These are phyloP conservation scores for Linnaemya vulpina DNA, from an alignment of 2,888 invertebrate species.

Conservation along the genomic window DNA sequence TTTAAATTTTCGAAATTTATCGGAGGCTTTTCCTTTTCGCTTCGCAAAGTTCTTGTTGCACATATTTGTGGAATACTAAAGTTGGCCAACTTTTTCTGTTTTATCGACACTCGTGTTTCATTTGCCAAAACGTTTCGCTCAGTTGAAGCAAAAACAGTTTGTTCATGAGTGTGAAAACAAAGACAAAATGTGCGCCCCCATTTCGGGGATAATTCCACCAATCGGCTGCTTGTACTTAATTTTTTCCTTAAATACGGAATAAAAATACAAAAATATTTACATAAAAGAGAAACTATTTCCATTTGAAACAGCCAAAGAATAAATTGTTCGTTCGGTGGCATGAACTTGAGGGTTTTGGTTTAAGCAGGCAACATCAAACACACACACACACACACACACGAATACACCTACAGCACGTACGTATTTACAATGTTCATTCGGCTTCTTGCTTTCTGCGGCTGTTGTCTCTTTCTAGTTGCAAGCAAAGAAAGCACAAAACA, in stretches of 20 bases:
- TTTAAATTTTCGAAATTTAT: background rate
- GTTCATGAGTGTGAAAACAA: conserved; percentile 12
- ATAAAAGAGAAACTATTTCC: conserved; percentile 46
- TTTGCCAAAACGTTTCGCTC: conserved; percentile 61
- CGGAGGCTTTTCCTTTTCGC: background rate
- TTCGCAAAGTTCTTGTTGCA: background rate
- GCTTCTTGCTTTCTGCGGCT: background rate
- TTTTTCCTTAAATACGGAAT: conserved; percentile 29
- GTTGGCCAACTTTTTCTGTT: conserved; percentile 33
- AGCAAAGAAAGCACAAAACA: background rate
- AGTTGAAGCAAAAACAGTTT: conserved; percentile 21
- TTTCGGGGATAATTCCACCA: conserved; percentile 28
- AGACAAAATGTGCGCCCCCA: conserved; percentile 28
- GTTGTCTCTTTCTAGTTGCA: conserved; percentile 53
- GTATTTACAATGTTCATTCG: conserved; percentile 1
- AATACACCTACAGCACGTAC: background rate
- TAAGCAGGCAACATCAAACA: background rate
- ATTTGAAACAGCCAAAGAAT: conserved; percentile 10
- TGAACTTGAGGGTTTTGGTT: conserved; percentile 3
- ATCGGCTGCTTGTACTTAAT: conserved; percentile 57
- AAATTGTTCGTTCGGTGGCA: background rate
- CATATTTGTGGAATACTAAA: conserved; percentile 20
- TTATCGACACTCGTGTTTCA: conserved; percentile 70
- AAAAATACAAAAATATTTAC: conserved; percentile 9
- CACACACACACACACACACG: background rate